Base-by-base conservation (phyloP, 2,797 vertebrate genomes). In the Alfaro cultratus region DNA sequence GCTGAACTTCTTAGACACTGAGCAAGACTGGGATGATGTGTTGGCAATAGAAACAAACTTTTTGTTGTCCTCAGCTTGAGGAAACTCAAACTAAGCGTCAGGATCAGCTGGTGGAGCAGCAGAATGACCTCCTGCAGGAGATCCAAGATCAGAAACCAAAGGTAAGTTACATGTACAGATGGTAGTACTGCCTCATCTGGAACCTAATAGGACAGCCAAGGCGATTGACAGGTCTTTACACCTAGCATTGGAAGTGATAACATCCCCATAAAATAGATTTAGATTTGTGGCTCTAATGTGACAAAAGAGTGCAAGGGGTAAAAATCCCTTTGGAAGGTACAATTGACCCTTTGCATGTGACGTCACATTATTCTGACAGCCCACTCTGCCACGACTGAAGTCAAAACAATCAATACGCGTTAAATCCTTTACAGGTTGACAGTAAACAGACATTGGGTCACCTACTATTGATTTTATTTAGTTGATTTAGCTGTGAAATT, bases 131-230 rank as follows among this genome's bases (percentile, higher is more conserved):
- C 12, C 96, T 97, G 83, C 97, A 99, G 88, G 97, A 98, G 94
- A 99, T 99, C 78, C 93, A 97, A 84, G 98, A 99, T 31, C 97
- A 97, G 89, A 99, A 98, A 84, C 97, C 98, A 80, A 99, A 98
- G 97, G 98, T 92, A 49, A 47, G 15, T n/a, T 6, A 43, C 67
- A 4, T 4, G 18, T 67, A 21, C 47, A 67, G 3, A 39, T 23
- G n/a, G 31, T 21, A 64, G 18, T 31, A 29, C 29, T 26, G 16
- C 47, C 47, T 18, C 1, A 15, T 18, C 46, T 47, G 47, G 47
- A 49, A 49, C 47, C 47, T 49, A 18, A 21, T 49, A 18, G 0
- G 16, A 49, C 47, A 49, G 47, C 18, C 47, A 7, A 7, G 47
- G 6, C 21, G 18, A 49, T 49, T 49, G 18, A 49, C 47, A 21